Conservation (phyloP, 2,113 vertebrate genomes). For the Ivindomyrus marchei region DNA sequence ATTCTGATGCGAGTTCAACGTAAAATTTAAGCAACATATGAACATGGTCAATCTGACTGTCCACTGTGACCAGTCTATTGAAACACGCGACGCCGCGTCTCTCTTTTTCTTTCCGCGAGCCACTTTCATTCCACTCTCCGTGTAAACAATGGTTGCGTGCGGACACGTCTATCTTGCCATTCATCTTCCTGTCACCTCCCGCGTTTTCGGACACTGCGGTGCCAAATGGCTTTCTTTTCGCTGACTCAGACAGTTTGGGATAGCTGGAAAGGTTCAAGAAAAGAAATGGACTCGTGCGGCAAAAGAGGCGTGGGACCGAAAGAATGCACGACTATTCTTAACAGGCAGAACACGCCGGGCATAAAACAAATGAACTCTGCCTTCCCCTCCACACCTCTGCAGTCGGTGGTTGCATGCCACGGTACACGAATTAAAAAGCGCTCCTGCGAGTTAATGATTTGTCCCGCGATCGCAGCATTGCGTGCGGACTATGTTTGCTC, state of each 20-base stretch:
- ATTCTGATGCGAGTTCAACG: background rate
- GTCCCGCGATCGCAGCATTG: conserved; percentile 48
- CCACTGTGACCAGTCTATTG: conserved; percentile 31
- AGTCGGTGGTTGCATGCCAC: conserved; percentile 30
- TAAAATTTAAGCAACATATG: background rate
- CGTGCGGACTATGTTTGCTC: conserved; percentile 72
- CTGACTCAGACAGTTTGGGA: conserved; percentile 23
- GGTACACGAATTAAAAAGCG: conserved; percentile 24
- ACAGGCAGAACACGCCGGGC: conserved; percentile 53
- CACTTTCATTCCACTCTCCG: conserved; percentile 30
- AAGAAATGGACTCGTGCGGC: conserved; percentile 12
- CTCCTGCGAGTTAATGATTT: conserved; percentile 64
- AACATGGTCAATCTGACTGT: conserved; percentile 42
- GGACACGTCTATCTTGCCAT: conserved; percentile 56
- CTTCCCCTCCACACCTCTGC: conserved; percentile 26
- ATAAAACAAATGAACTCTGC: conserved; percentile 47
- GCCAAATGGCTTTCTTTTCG: conserved; percentile 33
- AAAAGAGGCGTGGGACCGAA: conserved; percentile 32
- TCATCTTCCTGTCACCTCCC: conserved; percentile 62
- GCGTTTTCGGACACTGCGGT: conserved; percentile 49
- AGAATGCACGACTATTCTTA: conserved; percentile 49
- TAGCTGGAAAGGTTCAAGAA: conserved; percentile 16
- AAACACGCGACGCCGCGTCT: background rate
- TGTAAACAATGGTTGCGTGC: conserved; percentile 68
- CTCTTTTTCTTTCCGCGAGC: conserved; percentile 34